These are phyloP conservation scores for Anoncus sp. DNA, from an alignment of 2,888 invertebrate genomes.

Conservation along the genomic window DNA sequence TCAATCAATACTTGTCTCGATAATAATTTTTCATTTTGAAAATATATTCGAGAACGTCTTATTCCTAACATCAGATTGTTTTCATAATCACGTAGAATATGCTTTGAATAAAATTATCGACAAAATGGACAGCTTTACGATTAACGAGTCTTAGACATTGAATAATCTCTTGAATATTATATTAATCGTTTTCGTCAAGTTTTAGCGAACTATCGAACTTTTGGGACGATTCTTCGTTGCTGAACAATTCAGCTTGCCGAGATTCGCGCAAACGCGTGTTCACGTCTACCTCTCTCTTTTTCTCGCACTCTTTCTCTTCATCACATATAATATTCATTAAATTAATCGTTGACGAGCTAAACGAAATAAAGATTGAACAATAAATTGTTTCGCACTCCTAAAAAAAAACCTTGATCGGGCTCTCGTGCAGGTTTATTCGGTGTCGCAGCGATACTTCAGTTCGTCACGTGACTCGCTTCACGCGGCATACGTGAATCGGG, in stretches of 20 bases:
- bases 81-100: slow-evolving; percentile 46
- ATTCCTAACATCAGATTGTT: slow-evolving; percentile 29
- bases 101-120: slow-evolving; percentile 57
- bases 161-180: slow-evolving; percentile 34
- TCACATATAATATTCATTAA: neutral
- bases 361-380: neutral
- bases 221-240: neutral
- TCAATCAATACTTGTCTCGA: slow-evolving; percentile 31
- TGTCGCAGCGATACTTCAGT: slow-evolving; percentile 87
- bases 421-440: slow-evolving; percentile 79
- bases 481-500: slow-evolving; percentile 88
- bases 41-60: slow-evolving; percentile 28
- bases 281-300: neutral
- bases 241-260: slow-evolving; percentile 2
- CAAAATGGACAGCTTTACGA: slow-evolving; percentile 2
- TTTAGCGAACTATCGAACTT: slow-evolving; percentile 43
- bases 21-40: slow-evolving; percentile 11
- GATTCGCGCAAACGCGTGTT: neutral
- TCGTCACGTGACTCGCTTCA: slow-evolving; percentile 91
- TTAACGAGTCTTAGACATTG: slow-evolving; percentile 38
- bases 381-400: slow-evolving; percentile 1
- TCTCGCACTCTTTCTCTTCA: neutral
- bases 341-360: slow-evolving; percentile 8
- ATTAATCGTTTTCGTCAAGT: neutral
- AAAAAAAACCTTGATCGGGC: slow-evolving; percentile 68